Base-by-base conservation (phyloP, 2,113 vertebrate genomes). In the Oriolus oriolus region DNA sequence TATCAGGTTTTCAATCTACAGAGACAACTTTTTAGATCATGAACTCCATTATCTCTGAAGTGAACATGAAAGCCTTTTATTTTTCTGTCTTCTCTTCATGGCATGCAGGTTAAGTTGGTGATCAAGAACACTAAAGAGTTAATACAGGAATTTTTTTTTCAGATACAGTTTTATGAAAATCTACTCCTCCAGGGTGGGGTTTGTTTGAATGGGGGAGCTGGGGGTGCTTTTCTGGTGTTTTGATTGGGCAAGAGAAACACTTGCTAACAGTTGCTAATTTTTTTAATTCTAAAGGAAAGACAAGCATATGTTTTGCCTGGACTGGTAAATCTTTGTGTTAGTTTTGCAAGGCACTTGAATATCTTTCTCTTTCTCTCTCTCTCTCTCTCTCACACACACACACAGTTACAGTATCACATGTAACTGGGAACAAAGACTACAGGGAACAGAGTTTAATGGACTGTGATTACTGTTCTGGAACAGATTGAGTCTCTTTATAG, bases 401-500 rank as follows among this genome's bases (percentile, higher is more conserved):
- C 16, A 28, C 91, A 96, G 93, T 97, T 97, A 97, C 89, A 87
- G 89, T 96, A 97, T 96, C 97, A 97, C 86, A 98, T 91, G 80
- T 97, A 98, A 96, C 96, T 96, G 94, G 97, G 98, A 98, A 98
- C 98, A 99, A 99, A 98, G 98, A 98, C 98, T 98, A 97, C 97
- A 97, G 98, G 98, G 98, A 98, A 97, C 96, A 98, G 97, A 98
- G 98, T 98, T 98, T 98, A 98, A 99, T 99, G 98, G 98, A 98
- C 98, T 97, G 94, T 98, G 98, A 98, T 98, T 98, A 98, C 98
- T 99, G 98, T 98, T 98, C 98, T 98, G 98, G 98, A 99, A 99
- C 98, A 99, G 98, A 99, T 97, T 98, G 98, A 99, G 98, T 94
- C 97, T 98, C 97, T 98, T 97, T 95, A 96, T 98, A 98, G 97